Evolutionary conservation across 1,140 invertebrate species (phyloP).

Genomic region (Papilio glaucus): DNA sequence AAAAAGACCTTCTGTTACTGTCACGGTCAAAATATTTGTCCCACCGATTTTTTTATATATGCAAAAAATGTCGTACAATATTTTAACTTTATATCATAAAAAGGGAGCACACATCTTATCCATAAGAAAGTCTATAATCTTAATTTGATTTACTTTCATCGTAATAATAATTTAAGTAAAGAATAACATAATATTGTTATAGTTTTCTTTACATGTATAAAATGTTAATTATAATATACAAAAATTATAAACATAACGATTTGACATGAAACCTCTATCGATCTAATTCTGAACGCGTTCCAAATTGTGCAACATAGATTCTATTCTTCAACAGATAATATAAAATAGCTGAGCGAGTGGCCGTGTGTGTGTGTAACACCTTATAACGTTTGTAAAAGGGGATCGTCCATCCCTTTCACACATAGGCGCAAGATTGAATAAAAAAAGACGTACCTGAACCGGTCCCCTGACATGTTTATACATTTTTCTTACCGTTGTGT

Average conservation of each 20-base stretch:
- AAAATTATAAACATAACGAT: background rate
- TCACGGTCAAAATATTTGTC: too few relatives aligned
- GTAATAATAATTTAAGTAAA: too few relatives aligned
- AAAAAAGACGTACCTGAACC: constrained; percentile 80
- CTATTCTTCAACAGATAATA: constrained; percentile 26
- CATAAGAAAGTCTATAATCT: too few relatives aligned
- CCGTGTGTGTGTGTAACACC: constrained; percentile 22
- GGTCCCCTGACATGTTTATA: constrained; percentile 79
- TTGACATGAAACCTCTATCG: background rate
- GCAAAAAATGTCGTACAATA: too few relatives aligned
- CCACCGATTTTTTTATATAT: too few relatives aligned
- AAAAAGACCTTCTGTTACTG: background rate
- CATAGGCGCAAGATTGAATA: constrained; percentile 79
- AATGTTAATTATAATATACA: background rate
- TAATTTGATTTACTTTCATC: too few relatives aligned
- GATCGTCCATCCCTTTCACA: constrained; percentile 63
- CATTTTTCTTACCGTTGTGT: constrained; percentile 77
- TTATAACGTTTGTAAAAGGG: constrained; percentile 58
- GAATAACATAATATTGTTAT: background rate
- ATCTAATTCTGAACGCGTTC: background rate
- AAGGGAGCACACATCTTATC: too few relatives aligned
- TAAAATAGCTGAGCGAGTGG: constrained; percentile 20
- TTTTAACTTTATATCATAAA: too few relatives aligned
- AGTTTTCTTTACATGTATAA: background rate
- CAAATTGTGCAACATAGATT: constrained; percentile 12